Evolutionary conservation across 2,888 invertebrate genomes (phyloP).

Genomic region (Galerucella calmariensis): DNA sequence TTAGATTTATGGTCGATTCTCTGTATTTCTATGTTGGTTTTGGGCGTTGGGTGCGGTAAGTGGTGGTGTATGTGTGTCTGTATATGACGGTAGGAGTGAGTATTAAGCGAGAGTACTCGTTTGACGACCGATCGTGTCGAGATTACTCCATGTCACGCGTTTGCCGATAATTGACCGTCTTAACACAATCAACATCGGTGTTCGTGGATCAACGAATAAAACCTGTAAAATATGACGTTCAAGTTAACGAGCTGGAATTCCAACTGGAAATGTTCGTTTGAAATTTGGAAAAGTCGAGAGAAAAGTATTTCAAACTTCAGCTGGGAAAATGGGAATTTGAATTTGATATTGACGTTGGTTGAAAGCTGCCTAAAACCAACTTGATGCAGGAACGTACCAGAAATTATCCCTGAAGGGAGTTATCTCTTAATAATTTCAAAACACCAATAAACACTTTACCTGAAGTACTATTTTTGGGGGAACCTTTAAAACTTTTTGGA

Average conservation of each 20-base stretch:
- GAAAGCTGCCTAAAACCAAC: no score
- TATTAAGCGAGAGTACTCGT: background rate
- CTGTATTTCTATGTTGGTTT: conserved; percentile 55
- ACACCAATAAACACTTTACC: no score
- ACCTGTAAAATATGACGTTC: background rate
- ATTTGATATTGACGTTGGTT: no score
- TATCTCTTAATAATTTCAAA: no score
- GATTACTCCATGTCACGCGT: conserved; percentile 10
- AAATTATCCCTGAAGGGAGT: no score
- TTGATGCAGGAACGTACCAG: no score
- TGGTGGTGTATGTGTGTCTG: conserved; percentile 5
- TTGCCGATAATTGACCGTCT: conserved; percentile 5
- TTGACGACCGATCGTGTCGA: conserved; percentile 14
- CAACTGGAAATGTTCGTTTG: background rate
- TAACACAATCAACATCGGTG: background rate
- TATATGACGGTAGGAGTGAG: conserved; percentile 9
- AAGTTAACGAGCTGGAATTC: background rate
- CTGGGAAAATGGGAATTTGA: no score
- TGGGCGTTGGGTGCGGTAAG: conserved; percentile 53
- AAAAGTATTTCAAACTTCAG: no score
- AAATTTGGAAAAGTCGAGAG: no score
- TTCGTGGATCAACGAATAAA: background rate
- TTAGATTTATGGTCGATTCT: conserved; percentile 63
- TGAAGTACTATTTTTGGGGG: no score
- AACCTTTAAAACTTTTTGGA: no score